Percentiles rank a stretch among this genome's conserved stretches.
phyloP scores from a whole-genome alignment of 2,797 vertebrate genomes.

The Lagodon rhomboides region DNA sequence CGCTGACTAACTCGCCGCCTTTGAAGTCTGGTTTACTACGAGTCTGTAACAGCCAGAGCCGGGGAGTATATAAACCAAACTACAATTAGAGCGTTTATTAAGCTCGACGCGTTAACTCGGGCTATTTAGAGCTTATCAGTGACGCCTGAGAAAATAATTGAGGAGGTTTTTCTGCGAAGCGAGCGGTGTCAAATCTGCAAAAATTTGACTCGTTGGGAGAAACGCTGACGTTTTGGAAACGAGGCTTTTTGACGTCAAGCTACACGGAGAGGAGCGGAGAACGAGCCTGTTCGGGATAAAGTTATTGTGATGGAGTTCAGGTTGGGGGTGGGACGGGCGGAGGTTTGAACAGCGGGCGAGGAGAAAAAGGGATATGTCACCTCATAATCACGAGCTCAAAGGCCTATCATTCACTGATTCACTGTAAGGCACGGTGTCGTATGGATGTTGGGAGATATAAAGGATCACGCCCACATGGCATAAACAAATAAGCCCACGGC shows the following conservation, averaged over 20 bases:
- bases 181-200: conserved; percentile 28
- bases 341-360: conserved; percentile 13
- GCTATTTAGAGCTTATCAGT: conserved; percentile 49
- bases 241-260: background rate
- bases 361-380: conserved; percentile 48
- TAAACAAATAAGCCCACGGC: conserved; percentile 76
- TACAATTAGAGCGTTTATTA: conserved; percentile 68
- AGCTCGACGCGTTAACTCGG: conserved; percentile 48
- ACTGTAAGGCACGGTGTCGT: conserved; percentile 62
- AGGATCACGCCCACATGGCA: conserved; percentile 78
- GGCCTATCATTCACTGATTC: conserved; percentile 56
- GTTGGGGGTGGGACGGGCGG: background rate
- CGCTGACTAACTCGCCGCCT: conserved; percentile 50
- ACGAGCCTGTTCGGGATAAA: conserved; percentile 22
- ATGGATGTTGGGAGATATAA: conserved; percentile 77
- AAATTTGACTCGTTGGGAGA: conserved; percentile 29
- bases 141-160: conserved; percentile 41
- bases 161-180: conserved; percentile 37
- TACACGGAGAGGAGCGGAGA: conserved; percentile 6
- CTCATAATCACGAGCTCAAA: conserved; percentile 55
- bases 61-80: conserved; percentile 65
- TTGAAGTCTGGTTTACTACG: conserved; percentile 72
- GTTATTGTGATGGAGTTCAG: conserved; percentile 23
- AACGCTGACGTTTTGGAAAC: conserved; percentile 28
- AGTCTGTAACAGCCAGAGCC: conserved; percentile 51